Evolutionary conservation across 2,797 vertebrate genomes (phyloP).

Genomic region (Cirrhinus molitorella): DNA sequence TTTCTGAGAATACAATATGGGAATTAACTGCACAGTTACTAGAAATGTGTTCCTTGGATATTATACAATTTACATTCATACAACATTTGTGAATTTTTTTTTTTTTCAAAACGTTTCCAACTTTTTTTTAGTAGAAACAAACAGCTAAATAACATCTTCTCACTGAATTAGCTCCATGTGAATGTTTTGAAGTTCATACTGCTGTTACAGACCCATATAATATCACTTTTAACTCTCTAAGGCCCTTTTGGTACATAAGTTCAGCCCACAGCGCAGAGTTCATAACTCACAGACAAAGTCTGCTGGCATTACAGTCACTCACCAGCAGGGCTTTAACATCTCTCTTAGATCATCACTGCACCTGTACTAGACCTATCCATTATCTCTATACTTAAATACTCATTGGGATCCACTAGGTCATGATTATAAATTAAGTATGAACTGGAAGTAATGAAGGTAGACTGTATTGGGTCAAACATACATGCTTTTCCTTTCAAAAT

Average conservation of each 20-base stretch:
- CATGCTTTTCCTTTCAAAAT: neutral
- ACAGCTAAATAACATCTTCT: neutral
- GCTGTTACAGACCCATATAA: constrained; percentile 24
- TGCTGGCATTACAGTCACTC: constrained; percentile 24
- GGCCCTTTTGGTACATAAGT: constrained; percentile 15
- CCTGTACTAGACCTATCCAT: neutral
- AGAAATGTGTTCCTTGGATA: no score
- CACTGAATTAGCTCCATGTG: constrained; percentile 2
- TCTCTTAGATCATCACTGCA: constrained; percentile 2
- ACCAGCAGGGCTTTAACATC: constrained; percentile 33
- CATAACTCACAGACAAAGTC: constrained; percentile 34
- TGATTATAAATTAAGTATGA: neutral
- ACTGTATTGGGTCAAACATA: neutral
- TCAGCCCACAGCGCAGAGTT: neutral
- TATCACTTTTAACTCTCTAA: constrained; percentile 21
- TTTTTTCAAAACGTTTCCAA: no score
- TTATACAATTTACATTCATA: no score
- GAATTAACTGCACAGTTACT: no score
- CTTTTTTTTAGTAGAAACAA: no score
- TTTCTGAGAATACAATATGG: no score
- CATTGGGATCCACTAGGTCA: neutral
- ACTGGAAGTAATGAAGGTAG: neutral
- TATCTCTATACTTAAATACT: neutral
- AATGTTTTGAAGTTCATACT: neutral
- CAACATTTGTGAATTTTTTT: no score